Base-by-base conservation (phyloP, 2,888 invertebrate species). In the Boloria selene region DNA sequence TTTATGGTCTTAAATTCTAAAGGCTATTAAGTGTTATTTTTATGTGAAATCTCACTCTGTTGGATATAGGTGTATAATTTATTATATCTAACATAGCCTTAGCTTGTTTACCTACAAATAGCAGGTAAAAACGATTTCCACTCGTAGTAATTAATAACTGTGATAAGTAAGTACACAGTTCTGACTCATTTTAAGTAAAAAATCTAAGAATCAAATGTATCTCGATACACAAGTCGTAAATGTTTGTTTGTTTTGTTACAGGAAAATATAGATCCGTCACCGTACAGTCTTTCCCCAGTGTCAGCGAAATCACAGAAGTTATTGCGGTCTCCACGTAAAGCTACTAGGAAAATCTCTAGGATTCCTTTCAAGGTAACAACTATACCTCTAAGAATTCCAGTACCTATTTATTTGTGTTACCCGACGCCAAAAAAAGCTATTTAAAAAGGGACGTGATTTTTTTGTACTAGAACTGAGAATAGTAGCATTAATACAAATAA, bases 321-420 rank as follows among this genome's bases (percentile, higher is more conserved):
- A 5, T 91, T 99, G 59, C 94, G 98, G 49, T 99, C 98, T 0
- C 99, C 99, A 0, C 94, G 99, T 72, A 99, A 99, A 90, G 98
- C 99, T n/a, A 98, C 98, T 1, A 92, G 99, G 72, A 99, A 99
- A 93, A 99, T 99, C 76, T 98, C 99, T 2, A 95, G 99, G 85
- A 98, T 99, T 85, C 99, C 99, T 2, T 99, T 99, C 92, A 99
- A 99, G 93, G 79, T 75, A 68, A 17, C n/a, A n/a, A n/a, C n/a
- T n/a, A n/a, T 26, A 14, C 42, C 0, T n/a, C 14, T 47, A 1
- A 22, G 45, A 2, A 22, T 16, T 18, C 22, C 0, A 16, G 16
- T 58, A 3, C 22, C 22, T 22, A 31, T 2, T 10, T 53, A 31
- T n/a, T 53, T 53, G 7, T 18, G 13, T 51, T 38, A 38, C 7